Evolutionary conservation across 2,888 invertebrate species (phyloP).

Genomic region (Nymphalis urticae): DNA sequence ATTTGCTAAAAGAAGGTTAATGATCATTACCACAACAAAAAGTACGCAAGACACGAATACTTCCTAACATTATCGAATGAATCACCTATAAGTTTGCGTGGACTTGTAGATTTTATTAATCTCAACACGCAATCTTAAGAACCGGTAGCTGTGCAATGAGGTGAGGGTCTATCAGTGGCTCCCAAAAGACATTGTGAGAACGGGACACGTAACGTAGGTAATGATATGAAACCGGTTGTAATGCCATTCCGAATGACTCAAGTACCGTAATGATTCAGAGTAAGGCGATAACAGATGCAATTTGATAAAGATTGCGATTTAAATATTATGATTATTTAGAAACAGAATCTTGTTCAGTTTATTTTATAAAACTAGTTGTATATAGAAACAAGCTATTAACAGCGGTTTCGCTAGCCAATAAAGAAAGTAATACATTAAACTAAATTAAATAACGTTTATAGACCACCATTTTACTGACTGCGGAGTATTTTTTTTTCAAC

Average conservation of each 20-base stretch:
- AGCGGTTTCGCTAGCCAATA: too few species aligned
- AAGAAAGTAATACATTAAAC: too few species aligned
- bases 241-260: slow-evolving; percentile 18
- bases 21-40: slow-evolving; percentile 16
- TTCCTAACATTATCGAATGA: slow-evolving; percentile 29
- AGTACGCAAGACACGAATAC: slow-evolving; percentile 22
- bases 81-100: slow-evolving; percentile 34
- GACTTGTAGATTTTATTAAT: slow-evolving; percentile 49
- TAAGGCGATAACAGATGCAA: background rate
- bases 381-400: too few species aligned
- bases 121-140: slow-evolving; percentile 50
- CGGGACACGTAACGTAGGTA: slow-evolving; percentile 27
- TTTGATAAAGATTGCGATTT: background rate
- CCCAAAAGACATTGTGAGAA: slow-evolving; percentile 39
- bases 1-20: slow-evolving; percentile 13
- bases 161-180: slow-evolving; percentile 64
- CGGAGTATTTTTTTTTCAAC: too few species aligned
- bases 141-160: slow-evolving; percentile 47
- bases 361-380: too few species aligned
- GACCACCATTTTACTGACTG: too few species aligned
- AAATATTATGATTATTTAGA: too few species aligned
- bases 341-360: too few species aligned
- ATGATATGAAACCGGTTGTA: slow-evolving; percentile 26
- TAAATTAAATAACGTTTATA: too few species aligned
- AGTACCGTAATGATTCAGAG: slow-evolving; percentile 9